Evolutionary conservation across 2,888 invertebrate genomes (phyloP), one percentile per base, ranked within the genome.

Genomic region (Sarcophaga carnaria): DNA sequence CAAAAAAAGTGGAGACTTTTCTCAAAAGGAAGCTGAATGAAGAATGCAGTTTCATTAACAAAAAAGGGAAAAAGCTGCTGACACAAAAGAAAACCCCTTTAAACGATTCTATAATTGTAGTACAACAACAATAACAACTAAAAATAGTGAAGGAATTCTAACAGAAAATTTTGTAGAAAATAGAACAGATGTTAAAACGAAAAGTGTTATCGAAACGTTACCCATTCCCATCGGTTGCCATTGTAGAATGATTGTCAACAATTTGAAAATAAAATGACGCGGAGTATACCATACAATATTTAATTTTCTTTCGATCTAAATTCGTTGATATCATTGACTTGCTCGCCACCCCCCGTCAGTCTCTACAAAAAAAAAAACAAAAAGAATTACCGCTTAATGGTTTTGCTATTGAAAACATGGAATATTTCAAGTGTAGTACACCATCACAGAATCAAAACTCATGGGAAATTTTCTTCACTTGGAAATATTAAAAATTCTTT

Each of bases 381-480:
- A 10, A 37, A 37, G 8, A 63, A 70, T 25, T 60, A 27, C 22
- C 22, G 54, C 72, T 85, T 81, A 77, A 80, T 80, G 76, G 37
- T 17, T 37, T 27, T 66, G 0, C 14, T 20, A 17, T 54, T 49
- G 20, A 63, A 54, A 14, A 25, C 2, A 20, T 67, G 47, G n/a
- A 22, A 20, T 14, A 77, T 69, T 54, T 62, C 12, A 69, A 60
- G 20, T 63, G 17, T 60, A 69, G 8, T 70, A 66, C 62, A 66
- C 47, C 8, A 17, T n/a, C 37, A 72, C 37, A 27, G 22, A 75
- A 25, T 64, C 45, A 17, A 70, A 69, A 74, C 81, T 78, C 81
- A 74, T 85, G 85, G 85, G 85, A 85, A 85, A 74, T 78, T 81
- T 81, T 75, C 47, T 81, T 45, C 22, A 2, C 54, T 54, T 54